A percentile compares a stretch with the other conserved stretches of the same genome.
phyloP scores from a whole-genome alignment of 1,140 invertebrate species.

The Neotoxoptera formosana region DNA sequence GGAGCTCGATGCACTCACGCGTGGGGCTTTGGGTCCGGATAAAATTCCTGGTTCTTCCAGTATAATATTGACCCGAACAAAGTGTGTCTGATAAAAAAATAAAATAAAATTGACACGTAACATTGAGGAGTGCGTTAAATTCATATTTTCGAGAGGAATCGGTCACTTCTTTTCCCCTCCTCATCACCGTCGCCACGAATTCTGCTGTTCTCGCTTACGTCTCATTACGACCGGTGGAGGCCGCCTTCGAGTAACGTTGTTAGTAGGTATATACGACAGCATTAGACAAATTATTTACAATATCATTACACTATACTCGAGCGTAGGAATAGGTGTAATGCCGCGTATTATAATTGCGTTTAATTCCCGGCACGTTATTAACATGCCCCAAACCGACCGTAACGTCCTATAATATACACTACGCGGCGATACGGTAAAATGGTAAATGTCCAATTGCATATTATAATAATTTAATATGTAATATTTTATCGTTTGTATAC shows the following conservation, averaged over 20 bases:
- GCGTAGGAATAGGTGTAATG: background rate
- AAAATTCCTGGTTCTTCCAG: too few species aligned
- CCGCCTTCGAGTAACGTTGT: too few species aligned
- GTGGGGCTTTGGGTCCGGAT: background rate
- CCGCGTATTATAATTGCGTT: background rate
- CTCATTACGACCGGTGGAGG: too few species aligned
- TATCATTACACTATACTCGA: background rate
- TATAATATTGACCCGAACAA: too few species aligned
- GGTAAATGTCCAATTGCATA: background rate
- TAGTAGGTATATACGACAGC: background rate
- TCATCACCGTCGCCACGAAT: too few species aligned
- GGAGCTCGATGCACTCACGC: background rate
- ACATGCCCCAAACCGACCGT: background rate
- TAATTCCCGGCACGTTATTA: background rate
- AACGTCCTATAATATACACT: background rate
- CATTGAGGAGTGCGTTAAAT: too few species aligned
- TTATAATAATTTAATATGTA: background rate
- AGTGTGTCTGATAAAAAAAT: background rate
- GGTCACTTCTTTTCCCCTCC: too few species aligned
- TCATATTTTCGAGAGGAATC: too few species aligned
- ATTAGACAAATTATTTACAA: slow-evolving; percentile 13
- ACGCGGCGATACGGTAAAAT: background rate
- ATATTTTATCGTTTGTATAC: background rate
- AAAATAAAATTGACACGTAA: background rate
- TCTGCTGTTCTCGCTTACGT: too few species aligned